These are phyloP conservation scores for Drosophila bunnanda DNA, from an alignment of 2,888 invertebrate species.

Conservation along the genomic window DNA sequence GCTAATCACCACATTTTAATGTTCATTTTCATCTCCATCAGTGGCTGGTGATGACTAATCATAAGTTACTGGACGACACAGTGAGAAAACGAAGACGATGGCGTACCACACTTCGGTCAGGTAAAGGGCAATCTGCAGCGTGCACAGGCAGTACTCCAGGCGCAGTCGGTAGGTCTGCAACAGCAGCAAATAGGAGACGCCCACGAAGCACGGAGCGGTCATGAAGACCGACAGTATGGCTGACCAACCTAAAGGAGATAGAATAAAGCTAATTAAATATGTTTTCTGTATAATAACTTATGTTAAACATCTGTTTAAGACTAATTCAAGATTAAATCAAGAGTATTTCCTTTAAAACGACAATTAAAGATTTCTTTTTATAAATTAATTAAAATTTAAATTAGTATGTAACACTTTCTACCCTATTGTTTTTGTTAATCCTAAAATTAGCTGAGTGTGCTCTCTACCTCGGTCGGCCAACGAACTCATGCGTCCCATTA, in stretches of 20 bases:
- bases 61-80: constrained; percentile 87
- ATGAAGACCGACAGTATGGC: constrained; percentile 92
- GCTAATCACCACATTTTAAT: constrained; percentile 18
- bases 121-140: constrained; percentile 93
- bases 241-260: constrained; percentile 87
- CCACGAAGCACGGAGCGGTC: constrained; percentile 92
- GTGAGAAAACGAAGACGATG: constrained; percentile 88
- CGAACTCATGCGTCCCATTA: constrained; percentile 91
- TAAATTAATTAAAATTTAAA: not conserved
- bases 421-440: constrained; percentile 2
- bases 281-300: not conserved
- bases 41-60: constrained; percentile 76
- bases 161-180: constrained; percentile 95
- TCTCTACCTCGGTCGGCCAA: constrained; percentile 82
- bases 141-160: constrained; percentile 94
- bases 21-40: not conserved
- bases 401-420: not conserved
- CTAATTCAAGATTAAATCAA: too few species aligned
- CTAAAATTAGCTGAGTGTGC: constrained; percentile 53
- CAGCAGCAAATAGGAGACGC: constrained; percentile 93
- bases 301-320: too few species aligned
- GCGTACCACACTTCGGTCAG: constrained; percentile 86
- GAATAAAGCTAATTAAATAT: constrained; percentile 1
- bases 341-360: not conserved
- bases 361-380: not conserved